Percentiles rank a stretch among this genome's conserved stretches.
Evolutionary conservation across 2,797 vertebrate species (phyloP).

Genomic region (Adelosebastes latens): DNA sequence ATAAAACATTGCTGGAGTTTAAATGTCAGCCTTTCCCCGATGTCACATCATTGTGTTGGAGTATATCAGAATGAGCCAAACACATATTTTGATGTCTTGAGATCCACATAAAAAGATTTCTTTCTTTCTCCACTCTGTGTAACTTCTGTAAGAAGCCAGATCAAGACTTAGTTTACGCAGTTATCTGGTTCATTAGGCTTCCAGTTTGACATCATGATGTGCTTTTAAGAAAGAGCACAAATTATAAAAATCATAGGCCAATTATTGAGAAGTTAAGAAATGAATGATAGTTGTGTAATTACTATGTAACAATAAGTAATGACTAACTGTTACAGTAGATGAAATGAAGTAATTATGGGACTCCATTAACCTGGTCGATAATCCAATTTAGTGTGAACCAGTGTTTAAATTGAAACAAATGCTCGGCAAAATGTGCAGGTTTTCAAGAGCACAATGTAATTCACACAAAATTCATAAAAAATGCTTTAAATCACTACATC

Average conservation of each 20-base stretch:
- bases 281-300: conserved; percentile 7
- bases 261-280: conserved; percentile 15
- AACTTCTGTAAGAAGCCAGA: not conserved
- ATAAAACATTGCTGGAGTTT: conserved; percentile 22
- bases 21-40: conserved; percentile 54
- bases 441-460: not conserved
- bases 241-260: not conserved
- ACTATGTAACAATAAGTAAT: conserved; percentile 41
- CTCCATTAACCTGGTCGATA: conserved; percentile 52
- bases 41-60: conserved; percentile 35
- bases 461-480: not conserved
- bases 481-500: not conserved
- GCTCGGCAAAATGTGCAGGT: not conserved
- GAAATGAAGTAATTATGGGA: conserved; percentile 32
- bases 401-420: conserved; percentile 47
- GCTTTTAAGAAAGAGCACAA: conserved; percentile 4
- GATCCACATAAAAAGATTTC: not conserved
- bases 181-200: conserved; percentile 27
- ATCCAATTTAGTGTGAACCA: conserved; percentile 26
- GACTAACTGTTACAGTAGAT: conserved; percentile 16
- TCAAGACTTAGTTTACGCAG: not conserved
- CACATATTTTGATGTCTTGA: conserved; percentile 9
- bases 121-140: not conserved
- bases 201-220: not conserved
- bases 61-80: conserved; percentile 39